A percentile compares a stretch with the other conserved stretches of the same genome.
These are phyloP conservation scores for Coreoperca whiteheadi DNA, from an alignment of 2,113 vertebrate species.

Conservation along the genomic window DNA sequence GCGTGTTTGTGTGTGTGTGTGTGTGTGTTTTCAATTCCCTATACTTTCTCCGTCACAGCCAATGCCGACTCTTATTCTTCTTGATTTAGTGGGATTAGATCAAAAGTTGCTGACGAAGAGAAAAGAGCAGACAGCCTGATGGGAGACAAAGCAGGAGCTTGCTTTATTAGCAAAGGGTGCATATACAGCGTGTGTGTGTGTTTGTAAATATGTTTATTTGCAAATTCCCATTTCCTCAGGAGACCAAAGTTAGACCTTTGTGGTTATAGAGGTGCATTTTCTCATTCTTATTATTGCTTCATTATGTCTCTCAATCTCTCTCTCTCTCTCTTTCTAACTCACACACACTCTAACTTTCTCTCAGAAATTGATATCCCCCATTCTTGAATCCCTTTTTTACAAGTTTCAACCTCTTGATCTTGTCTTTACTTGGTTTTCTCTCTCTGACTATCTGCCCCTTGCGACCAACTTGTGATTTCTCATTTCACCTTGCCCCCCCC, in stretches of 20 bases:
- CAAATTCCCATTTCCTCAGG: not conserved
- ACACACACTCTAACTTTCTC: not conserved
- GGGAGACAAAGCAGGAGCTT: conserved; percentile 57
- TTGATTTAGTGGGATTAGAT: conserved; percentile 73
- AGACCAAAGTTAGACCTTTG: conserved; percentile 5
- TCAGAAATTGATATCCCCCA: not conserved
- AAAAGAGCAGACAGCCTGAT: conserved; percentile 54
- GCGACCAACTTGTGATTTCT: conserved; percentile 32
- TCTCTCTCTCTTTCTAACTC: not conserved
- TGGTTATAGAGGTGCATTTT: conserved; percentile 16
- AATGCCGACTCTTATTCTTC: conserved; percentile 63
- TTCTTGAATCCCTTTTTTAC: conserved; percentile 1
- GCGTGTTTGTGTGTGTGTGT: conserved; percentile 5
- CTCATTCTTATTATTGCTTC: conserved; percentile 4
- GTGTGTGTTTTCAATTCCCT: conserved; percentile 39
- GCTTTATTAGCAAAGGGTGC: conserved; percentile 58
- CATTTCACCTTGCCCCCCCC: conserved; percentile 30
- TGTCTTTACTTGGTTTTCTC: not conserved
- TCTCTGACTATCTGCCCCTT: not conserved
- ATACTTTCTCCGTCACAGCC: conserved; percentile 53
- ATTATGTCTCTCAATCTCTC: not conserved
- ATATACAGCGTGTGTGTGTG: conserved; percentile 15
- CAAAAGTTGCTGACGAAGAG: conserved; percentile 66
- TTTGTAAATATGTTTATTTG: not conserved
- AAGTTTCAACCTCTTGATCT: conserved; percentile 3